phyloP scores from a whole-genome alignment of 2,113 vertebrate genomes.

The Engystomops pustulosus region DNA sequence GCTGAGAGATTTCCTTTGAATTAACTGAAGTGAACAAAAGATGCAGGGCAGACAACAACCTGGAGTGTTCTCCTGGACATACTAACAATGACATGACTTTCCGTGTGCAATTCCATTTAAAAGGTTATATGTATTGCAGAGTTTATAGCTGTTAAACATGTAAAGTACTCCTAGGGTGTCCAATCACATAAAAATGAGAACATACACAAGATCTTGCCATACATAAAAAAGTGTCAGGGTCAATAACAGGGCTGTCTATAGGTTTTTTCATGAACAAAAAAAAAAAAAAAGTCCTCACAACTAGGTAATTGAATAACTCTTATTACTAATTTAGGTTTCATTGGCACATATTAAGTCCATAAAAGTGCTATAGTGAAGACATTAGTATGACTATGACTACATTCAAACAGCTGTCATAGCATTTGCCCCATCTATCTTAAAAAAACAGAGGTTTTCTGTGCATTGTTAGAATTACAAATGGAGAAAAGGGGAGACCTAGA shows the following conservation, averaged over 20 bases:
- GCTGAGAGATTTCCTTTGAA: too few relatives aligned
- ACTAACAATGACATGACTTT: neutral
- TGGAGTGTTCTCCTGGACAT: neutral
- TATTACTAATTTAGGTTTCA: neutral
- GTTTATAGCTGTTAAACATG: neutral
- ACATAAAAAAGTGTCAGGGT: neutral
- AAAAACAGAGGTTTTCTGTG: neutral
- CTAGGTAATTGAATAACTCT: neutral
- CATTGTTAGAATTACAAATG: neutral
- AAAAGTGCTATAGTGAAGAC: slow-evolving; percentile 8
- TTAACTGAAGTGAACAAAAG: neutral
- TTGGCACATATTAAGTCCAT: slow-evolving; percentile 19
- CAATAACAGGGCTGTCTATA: too few relatives aligned
- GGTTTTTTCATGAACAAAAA: neutral
- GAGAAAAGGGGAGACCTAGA: neutral
- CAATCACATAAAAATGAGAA: neutral
- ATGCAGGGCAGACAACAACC: neutral
- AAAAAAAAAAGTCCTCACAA: neutral
- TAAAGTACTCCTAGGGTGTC: neutral
- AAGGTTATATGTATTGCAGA: neutral
- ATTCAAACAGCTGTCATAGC: neutral
- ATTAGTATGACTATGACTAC: neutral
- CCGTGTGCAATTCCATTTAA: neutral
- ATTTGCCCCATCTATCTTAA: neutral
- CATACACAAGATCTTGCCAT: neutral